A percentile compares a stretch with the other conserved stretches of the same genome.
Evolutionary conservation across 2,113 vertebrate species (phyloP).

Genomic region (Glaucidium brasilianum): DNA sequence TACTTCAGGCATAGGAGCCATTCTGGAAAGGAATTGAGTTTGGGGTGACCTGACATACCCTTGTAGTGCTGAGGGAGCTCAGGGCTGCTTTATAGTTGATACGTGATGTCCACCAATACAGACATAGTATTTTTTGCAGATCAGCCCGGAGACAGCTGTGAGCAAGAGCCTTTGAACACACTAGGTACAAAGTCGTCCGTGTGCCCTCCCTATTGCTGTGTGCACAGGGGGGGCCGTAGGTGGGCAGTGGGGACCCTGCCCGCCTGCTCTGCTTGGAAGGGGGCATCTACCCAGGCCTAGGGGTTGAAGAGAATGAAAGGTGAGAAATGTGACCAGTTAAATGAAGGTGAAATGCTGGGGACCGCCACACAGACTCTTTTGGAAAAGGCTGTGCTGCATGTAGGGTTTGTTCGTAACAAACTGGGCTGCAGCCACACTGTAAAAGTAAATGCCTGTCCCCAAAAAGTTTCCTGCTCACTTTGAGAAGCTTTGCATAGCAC

Average conservation of each 20-base stretch:
- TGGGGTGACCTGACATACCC: background rate
- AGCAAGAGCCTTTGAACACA: background rate
- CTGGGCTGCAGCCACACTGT: background rate
- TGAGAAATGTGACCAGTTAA: background rate
- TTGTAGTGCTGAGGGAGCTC: background rate
- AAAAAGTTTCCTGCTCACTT: background rate
- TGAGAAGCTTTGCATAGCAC: background rate
- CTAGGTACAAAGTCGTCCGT: background rate
- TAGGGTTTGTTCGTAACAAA: background rate
- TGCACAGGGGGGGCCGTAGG: rapidly evolving
- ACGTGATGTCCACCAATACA: background rate
- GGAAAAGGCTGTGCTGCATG: background rate
- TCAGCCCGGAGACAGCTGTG: background rate
- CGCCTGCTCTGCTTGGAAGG: background rate
- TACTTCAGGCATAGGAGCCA: background rate
- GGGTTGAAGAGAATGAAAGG: background rate
- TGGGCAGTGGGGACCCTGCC: background rate
- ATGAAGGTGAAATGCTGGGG: background rate
- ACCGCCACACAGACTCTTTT: background rate
- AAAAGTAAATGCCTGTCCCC: background rate
- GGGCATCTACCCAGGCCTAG: background rate
- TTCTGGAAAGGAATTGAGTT: background rate
- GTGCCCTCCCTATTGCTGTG: background rate
- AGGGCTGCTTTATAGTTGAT: background rate
- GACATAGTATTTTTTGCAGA: background rate